Base-by-base conservation (phyloP, 2,113 vertebrate genomes). In the Saguinus midas region DNA sequence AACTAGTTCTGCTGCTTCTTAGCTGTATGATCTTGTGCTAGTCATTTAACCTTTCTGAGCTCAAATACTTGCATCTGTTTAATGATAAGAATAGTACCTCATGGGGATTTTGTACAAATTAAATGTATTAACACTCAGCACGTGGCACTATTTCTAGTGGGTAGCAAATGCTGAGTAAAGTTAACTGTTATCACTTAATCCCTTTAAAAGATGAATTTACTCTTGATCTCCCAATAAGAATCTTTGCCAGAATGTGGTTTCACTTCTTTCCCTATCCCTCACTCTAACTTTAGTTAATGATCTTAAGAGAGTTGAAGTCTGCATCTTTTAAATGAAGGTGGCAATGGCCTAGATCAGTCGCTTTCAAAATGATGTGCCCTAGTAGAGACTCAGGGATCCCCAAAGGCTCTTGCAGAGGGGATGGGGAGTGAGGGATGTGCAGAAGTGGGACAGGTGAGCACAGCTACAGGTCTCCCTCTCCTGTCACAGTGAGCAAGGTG, bases 91-190 rank as follows among this genome's bases (percentile, higher is more conserved):
- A 80, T 48, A 66, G 76, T 70, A 66, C 23, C 57, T 76, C 48
- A 27, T 40, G 80, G 57, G n/a, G 48, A 87, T 79, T 91, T 25
- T 70, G 5, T 81, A 81, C 84, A 93, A 85, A 72, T 93, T 37
- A 58, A 35, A 52, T 52, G 37, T 81, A 23, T n/a, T 89, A 92
- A 57, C 57, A 27, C 45, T 92, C 40, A 72, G 83, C 13, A 48
- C 10, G 80, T 45, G 50, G 23, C 3, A 83, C 52, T 55, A 66
- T 92, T 78, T 92, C 81, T 94, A 55, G 8, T 11, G 8, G 79
- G 75, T 81, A 93, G 79, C 70, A 95, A 88, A 91, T 90, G 80
- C 52, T 95, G 94, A 92, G n/a, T 68, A 50, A 87, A 90, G 57
- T 87, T 85, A 75, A 72, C 85, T 52, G 14, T 78, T 87, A 52